Evolutionary conservation across 2,888 invertebrate species (phyloP), one percentile per base, ranked within the genome.

Genomic region (Lasioglossum leucozonium): DNA sequence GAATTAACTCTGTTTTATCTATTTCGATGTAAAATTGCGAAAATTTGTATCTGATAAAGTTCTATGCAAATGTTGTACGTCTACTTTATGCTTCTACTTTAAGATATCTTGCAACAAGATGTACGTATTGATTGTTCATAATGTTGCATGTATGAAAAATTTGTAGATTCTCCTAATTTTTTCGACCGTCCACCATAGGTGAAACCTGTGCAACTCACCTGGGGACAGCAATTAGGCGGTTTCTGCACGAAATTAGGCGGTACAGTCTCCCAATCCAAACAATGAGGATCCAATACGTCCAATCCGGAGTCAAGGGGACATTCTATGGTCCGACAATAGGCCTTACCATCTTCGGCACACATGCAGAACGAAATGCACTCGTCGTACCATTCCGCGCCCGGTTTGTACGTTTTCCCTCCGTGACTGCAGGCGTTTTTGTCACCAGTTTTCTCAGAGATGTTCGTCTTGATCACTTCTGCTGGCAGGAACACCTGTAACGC

Each of bases 231-330:
- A 91, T 97, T 96, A 0, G 98, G 98, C 0, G 97, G 97, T 62
- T 96, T 96, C 0, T 98, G 97, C 0, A 96, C 95, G 87, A 97
- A 97, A 92, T 97, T 95, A 0, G 97, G 96, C 0, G 98, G 98
- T 37, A 97, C 97, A 0, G 98, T 97, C 84, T 98, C 98, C 98
- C 98, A 98, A 88, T 97, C 96, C 13, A 98, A 95, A 93, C 98
- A 99, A 84, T 97, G 96, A 0, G 98, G 97, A 92, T 98, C 98
- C 72, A 98, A 95, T 11, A 98, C 96, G 93, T 98, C 98, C n/a
- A 98, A 95, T 0, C 98, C 98, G 85, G 98, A 98, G 91, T 97
- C 97, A 0, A 97, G 97, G 87, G 98, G 97, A 91, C 98, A 99
- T 87, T 98, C 97, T 42, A 99, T 96, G 69, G 97, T 97, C 0